These are phyloP conservation scores for Phrynocephalus vlangalii DNA, from an alignment of 2,797 vertebrate genomes.

Conservation along the genomic window DNA sequence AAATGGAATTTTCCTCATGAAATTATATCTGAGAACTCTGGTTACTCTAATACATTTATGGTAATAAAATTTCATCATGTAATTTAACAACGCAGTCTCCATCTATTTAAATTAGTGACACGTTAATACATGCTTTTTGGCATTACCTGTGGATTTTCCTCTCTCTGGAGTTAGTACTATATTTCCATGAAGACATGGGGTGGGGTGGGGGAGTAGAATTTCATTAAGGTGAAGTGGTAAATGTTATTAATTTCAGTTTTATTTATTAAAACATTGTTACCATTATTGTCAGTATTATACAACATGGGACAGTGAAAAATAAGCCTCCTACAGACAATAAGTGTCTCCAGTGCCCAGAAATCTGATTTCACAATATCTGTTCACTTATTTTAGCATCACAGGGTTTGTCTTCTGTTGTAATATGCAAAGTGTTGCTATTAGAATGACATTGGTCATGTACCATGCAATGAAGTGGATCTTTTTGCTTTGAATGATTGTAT, in stretches of 20 bases:
- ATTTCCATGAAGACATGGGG: slow-evolving; percentile 4
- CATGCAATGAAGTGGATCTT: not conserved
- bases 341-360: slow-evolving; percentile 5
- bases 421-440: not conserved
- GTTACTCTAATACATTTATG: slow-evolving; percentile 46
- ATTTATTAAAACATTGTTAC: slow-evolving; percentile 4
- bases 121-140: slow-evolving; percentile 42
- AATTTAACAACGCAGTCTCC: slow-evolving; percentile 60
- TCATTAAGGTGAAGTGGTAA: slow-evolving; percentile 20
- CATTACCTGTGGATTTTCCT: slow-evolving; percentile 23
- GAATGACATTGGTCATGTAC: not conserved
- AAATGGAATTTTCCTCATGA: slow-evolving; percentile 38
- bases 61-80: slow-evolving; percentile 37
- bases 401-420: not conserved
- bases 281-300: not conserved
- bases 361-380: not conserved
- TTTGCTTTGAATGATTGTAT: not conserved
- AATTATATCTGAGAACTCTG: slow-evolving; percentile 44
- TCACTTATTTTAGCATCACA: slow-evolving; percentile 20
- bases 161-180: slow-evolving; percentile 20
- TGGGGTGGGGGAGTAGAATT: not conserved
- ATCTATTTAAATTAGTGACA: slow-evolving; percentile 43
- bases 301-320: not conserved
- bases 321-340: not conserved
- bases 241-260: slow-evolving; percentile 24